phyloP scores from a whole-genome alignment of 1,140 invertebrate genomes.

The Papilio helenus region DNA sequence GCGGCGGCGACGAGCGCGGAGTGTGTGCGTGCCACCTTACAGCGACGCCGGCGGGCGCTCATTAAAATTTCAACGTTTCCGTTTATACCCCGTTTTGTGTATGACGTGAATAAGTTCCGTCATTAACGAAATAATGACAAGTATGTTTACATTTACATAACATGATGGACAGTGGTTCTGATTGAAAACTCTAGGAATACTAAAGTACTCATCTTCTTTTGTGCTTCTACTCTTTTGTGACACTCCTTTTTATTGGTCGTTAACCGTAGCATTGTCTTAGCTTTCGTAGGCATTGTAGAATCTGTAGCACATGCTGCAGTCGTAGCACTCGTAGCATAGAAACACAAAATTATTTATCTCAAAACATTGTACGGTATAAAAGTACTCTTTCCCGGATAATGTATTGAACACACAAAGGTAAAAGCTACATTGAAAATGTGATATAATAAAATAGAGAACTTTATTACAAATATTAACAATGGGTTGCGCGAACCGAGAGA shows the following conservation, averaged over 20 bases:
- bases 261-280: neutral
- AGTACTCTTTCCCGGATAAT: neutral
- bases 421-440: neutral
- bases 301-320: neutral
- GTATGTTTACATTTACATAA: slow-evolving; percentile 11
- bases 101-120: slow-evolving; percentile 19
- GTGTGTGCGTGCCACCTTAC: slow-evolving; percentile 9
- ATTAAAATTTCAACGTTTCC: slow-evolving; percentile 27
- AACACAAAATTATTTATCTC: neutral
- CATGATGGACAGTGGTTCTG: slow-evolving; percentile 4
- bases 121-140: slow-evolving; percentile 25
- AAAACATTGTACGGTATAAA: neutral
- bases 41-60: slow-evolving; percentile 15
- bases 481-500: slow-evolving; percentile 10
- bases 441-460: slow-evolving; percentile 1
- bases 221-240: neutral
- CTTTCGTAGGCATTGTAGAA: neutral
- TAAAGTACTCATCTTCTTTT: neutral
- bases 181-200: neutral
- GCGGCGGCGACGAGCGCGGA: neutral
- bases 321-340: neutral
- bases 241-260: neutral
- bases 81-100: slow-evolving; percentile 25
- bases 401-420: slow-evolving; percentile 1
- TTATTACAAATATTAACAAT: slow-evolving; percentile 11